A percentile compares a stretch with the other conserved stretches of the same genome.
These are phyloP conservation scores for Gonatopus flavifemur DNA, from an alignment of 1,140 invertebrate genomes.

Conservation along the genomic window DNA sequence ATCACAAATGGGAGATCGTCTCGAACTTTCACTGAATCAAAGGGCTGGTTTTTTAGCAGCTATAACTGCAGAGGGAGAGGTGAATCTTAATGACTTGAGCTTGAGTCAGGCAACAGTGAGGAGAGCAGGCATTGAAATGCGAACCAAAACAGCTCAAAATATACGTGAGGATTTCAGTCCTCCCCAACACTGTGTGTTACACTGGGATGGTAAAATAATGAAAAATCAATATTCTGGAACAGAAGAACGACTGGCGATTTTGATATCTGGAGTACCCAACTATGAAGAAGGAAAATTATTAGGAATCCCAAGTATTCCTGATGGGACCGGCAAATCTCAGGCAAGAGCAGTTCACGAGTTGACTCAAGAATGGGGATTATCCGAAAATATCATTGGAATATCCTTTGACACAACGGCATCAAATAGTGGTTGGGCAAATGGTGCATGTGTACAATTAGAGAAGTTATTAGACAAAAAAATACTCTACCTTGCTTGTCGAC, in stretches of 20 bases:
- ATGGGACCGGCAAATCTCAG: background rate
- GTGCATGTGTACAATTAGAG: background rate
- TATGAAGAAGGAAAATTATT: background rate
- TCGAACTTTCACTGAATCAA: too few species aligned
- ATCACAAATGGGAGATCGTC: too few species aligned
- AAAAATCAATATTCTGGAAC: background rate
- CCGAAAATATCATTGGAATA: background rate
- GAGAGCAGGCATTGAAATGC: too few species aligned
- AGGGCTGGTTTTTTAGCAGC: too few species aligned
- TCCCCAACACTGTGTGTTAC: too few species aligned
- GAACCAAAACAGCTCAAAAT: too few species aligned
- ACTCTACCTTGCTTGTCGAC: background rate
- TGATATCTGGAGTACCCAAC: background rate
- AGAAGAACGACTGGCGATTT: too few species aligned
- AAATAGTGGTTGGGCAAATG: background rate
- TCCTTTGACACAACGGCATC: background rate
- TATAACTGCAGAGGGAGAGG: too few species aligned
- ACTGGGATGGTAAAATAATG: background rate
- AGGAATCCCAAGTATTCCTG: background rate
- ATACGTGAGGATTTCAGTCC: too few species aligned
- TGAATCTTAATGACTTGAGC: too few species aligned
- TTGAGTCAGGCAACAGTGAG: too few species aligned
- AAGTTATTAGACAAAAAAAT: background rate
- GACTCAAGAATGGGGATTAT: background rate
- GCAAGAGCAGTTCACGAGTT: background rate